A percentile compares a stretch with the other conserved stretches of the same genome.
phyloP scores from a whole-genome alignment of 2,888 invertebrate species.

The Mythimna pallens region DNA sequence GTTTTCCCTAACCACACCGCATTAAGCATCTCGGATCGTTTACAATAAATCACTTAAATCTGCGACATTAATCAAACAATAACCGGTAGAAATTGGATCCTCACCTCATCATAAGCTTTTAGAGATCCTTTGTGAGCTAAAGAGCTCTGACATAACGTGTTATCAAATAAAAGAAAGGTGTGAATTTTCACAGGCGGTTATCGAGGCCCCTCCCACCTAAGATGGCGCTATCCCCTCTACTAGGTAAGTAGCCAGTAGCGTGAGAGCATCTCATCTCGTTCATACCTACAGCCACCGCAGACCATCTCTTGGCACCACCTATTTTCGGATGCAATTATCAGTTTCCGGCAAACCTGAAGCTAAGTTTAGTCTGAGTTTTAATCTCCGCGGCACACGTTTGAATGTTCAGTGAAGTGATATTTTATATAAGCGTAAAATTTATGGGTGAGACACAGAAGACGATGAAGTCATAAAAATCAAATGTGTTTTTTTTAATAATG shows the following conservation, averaged over 20 bases:
- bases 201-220: slow-evolving; percentile 86
- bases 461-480: slow-evolving; percentile 46
- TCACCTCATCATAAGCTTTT: slow-evolving; percentile 88
- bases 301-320: slow-evolving; percentile 83
- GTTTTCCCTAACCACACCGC: slow-evolving; percentile 53
- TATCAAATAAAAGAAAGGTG: slow-evolving; percentile 91
- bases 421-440: slow-evolving; percentile 2
- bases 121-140: slow-evolving; percentile 88
- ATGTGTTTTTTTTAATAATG: slow-evolving; percentile 70
- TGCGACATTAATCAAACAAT: slow-evolving; percentile 88
- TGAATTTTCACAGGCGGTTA: slow-evolving; percentile 89
- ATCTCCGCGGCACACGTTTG: slow-evolving; percentile 49
- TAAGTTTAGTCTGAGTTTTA: slow-evolving; percentile 72
- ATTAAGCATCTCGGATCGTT: slow-evolving; percentile 69
- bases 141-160: slow-evolving; percentile 89
- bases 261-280: slow-evolving; percentile 77
- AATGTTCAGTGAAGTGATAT: slow-evolving; percentile 50
- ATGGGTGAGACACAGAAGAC: slow-evolving; percentile 8
- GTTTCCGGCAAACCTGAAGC: slow-evolving; percentile 72
- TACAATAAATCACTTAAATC: slow-evolving; percentile 85
- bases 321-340: slow-evolving; percentile 89
- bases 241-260: slow-evolving; percentile 82
- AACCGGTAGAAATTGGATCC: slow-evolving; percentile 84
- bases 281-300: slow-evolving; percentile 85
- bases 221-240: slow-evolving; percentile 88